Base-by-base conservation (phyloP, 1,140 invertebrate genomes). In the Linepithema humile region DNA sequence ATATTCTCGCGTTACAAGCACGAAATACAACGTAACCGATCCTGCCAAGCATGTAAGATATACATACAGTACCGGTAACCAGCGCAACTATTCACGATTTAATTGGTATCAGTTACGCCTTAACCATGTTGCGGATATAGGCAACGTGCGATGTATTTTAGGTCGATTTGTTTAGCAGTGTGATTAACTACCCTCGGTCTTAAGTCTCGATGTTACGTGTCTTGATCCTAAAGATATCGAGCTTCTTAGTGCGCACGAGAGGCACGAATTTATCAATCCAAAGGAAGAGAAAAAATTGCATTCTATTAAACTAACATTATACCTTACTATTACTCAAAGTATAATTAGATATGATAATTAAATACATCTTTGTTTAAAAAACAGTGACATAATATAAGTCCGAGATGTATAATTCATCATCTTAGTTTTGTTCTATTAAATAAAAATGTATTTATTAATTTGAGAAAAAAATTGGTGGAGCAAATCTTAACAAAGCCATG, bases 41-140 rank as follows among this genome's bases (percentile, higher is more conserved):
- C 83, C 73, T 74, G 45, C 60, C 57, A 59, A 15, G 53, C 85
- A 62, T 55, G 53, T 85, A 80, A 90, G 87, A 70, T 85, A 83
- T 80, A 89, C 69, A 60, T 50, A 73, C 73, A 20, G 59, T 64
- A 60, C 60, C 23, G 32, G 26, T 50, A 69, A 75, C 43, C 15
- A 17, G 17, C 67, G 48, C 72, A 53, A 70, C 69, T 82, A 83
- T 87, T 88, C 74, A 74, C 82, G 72, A 87, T 89, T 88, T 89
- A 90, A 90, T 89, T 90, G 86, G 82, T 90, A 89, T 89, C 89
- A 83, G 88, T 89, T 89, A 90, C 88, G 88, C 88, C 88, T 88
- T 74, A 90, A 90, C 86, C 86, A 48, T 88, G 89, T 89, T 83
- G 73, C 40, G 83, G 70, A 74, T 88, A 70, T 74, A 38, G 48